phyloP scores from a whole-genome alignment of 2,797 vertebrate species.

The Bovichtus diacanthus region DNA sequence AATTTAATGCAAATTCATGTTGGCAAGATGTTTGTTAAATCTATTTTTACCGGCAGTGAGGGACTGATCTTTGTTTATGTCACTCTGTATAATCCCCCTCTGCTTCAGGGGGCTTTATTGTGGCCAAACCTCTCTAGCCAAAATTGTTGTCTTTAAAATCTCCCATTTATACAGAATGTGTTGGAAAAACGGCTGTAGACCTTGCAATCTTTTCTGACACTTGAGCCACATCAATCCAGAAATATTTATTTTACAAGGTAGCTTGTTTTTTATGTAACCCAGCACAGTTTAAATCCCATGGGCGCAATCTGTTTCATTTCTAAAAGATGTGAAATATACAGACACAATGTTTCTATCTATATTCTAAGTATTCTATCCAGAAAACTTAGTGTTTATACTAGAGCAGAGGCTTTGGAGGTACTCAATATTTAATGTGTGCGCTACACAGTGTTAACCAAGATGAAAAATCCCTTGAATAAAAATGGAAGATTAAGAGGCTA shows the following conservation, averaged over 20 bases:
- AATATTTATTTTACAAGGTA: constrained; percentile 68
- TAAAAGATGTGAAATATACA: constrained; percentile 36
- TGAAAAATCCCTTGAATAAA: neutral
- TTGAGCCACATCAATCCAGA: constrained; percentile 62
- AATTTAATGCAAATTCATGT: constrained; percentile 56
- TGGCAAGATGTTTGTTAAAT: constrained; percentile 46
- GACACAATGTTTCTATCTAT: constrained; percentile 1
- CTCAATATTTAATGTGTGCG: neutral
- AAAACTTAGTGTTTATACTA: neutral
- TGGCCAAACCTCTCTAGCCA: constrained; percentile 52
- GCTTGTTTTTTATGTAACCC: constrained; percentile 46
- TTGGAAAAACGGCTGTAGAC: constrained; percentile 28
- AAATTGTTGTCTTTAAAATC: constrained; percentile 59
- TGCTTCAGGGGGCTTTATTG: constrained; percentile 59
- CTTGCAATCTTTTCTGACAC: constrained; percentile 27
- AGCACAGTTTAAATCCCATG: constrained; percentile 27
- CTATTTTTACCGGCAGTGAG: constrained; percentile 66
- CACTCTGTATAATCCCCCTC: constrained; percentile 48
- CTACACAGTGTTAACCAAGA: neutral
- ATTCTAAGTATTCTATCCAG: too few relatives aligned
- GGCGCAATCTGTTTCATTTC: constrained; percentile 41
- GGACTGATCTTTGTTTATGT: constrained; percentile 59
- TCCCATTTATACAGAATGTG: constrained; percentile 47
- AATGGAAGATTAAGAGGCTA: neutral
- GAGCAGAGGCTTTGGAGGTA: constrained; percentile 8